These are phyloP conservation scores for Ursus arctos DNA, from an alignment of 2,113 vertebrate species.

Conservation along the genomic window DNA sequence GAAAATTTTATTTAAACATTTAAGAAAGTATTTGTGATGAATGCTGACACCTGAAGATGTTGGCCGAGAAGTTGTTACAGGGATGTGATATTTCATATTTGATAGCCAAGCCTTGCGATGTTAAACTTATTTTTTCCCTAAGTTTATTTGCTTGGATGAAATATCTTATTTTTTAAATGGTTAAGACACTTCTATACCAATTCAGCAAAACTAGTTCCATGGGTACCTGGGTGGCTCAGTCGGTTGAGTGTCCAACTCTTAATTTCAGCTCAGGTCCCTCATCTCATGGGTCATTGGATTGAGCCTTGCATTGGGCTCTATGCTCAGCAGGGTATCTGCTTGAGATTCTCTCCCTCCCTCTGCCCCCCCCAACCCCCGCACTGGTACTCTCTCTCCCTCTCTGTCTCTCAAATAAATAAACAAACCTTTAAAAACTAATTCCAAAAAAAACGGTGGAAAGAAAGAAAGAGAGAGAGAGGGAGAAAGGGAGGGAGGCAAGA, in stretches of 20 bases:
- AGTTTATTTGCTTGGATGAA: not conserved
- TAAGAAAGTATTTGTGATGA: not conserved
- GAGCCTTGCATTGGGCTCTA: not conserved
- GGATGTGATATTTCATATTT: not conserved
- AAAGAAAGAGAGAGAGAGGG: not conserved
- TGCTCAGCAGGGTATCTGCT: not conserved
- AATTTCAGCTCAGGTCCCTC: not conserved
- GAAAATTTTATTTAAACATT: conserved; percentile 10
- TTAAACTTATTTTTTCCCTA: not conserved
- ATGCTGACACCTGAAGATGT: not conserved
- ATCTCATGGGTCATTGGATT: not conserved
- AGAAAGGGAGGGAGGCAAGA: not conserved
- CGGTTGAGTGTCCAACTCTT: not conserved
- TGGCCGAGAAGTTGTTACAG: not conserved
- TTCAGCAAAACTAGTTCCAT: not conserved
- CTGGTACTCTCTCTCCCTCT: too few relatives aligned
- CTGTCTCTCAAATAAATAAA: not conserved
- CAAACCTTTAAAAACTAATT: not conserved
- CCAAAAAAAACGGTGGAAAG: not conserved
- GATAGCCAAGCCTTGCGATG: not conserved
- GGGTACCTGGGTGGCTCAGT: not conserved
- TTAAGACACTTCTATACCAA: not conserved
- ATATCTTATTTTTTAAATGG: not conserved
- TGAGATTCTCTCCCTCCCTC: not conserved
- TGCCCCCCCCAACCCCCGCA: not conserved